Evolutionary conservation across 2,113 vertebrate genomes (phyloP), one percentile per base, ranked within the genome.

Genomic region (Pagrus major): DNA sequence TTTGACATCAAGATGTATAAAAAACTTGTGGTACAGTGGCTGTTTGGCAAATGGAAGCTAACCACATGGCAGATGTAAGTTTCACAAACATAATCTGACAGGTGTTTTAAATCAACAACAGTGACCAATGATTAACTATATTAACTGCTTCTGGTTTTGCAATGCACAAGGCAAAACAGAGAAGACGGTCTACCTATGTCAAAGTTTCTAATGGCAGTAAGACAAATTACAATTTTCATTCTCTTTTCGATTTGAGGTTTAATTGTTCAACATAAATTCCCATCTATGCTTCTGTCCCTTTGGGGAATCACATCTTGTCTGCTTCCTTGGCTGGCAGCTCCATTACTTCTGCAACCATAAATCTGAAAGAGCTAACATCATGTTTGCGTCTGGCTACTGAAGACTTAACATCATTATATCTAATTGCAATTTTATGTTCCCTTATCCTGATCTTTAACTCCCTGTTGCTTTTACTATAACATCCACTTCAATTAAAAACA

Each of bases 401-500:
- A 82, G 58, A 76, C 71, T 70, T 82, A 51, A 76, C 59, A 75
- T 67, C 65, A 61, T 75, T 76, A 64, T 67, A 78, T 76, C 39
- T 76, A 76, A 88, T 71, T 81, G 71, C 55, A 52, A 63, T 78
- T 78, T 81, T 79, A 75, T 79, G 56, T 85, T 76, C 71, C 58
- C 55, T 55, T 59, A 60, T 76, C 27, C 51, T 78, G 73, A 58
- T 81, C 44, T 84, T 88, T 63, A 67, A 75, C 60, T 65, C 75
- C 86, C 63, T 65, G 55, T 42, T 76, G 44, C 55, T 81, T 78
- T 67, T 29, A 59, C 42, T 61, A 49, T 21, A 66, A 72, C 56
- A 84, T 69, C 37, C 33, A 61, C 39, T 69, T 67, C 25, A 51
- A 37, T 61, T 25, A 21, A 37, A 37, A 14, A 23, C 0, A 58